Conservation (phyloP, 2,888 invertebrate genomes). For the Caenorhabditis macrosperma region DNA sequence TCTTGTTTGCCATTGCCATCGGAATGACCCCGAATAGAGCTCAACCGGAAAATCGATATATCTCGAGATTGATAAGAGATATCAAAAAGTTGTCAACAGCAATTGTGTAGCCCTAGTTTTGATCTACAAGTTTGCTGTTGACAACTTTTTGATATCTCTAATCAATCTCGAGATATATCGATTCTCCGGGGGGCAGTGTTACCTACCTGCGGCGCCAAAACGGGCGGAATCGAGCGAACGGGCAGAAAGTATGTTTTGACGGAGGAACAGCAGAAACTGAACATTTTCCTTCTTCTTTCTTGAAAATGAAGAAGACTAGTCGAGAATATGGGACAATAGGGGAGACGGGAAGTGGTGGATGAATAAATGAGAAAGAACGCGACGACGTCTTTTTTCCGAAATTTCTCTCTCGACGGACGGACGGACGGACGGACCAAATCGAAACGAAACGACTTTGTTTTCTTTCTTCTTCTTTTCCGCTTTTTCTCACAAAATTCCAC, state of each 20-base stretch:
- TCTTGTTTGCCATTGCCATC: too few relatives aligned
- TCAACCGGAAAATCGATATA: too few relatives aligned
- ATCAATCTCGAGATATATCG: too few relatives aligned
- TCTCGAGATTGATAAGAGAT: too few relatives aligned
- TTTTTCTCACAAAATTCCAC: background rate
- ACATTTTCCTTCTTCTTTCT: constrained; percentile 13
- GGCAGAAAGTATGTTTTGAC: constrained; percentile 36
- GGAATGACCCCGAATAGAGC: too few relatives aligned
- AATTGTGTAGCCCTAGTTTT: too few relatives aligned
- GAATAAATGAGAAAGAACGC: background rate
- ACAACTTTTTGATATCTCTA: too few relatives aligned
- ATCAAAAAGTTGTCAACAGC: too few relatives aligned
- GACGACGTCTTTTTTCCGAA: background rate
- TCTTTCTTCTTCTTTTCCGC: background rate
- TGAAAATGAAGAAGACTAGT: background rate
- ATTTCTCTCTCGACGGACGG: too few relatives aligned
- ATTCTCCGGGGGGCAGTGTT: too few relatives aligned
- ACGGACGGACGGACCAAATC: background rate
- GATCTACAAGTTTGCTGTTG: too few relatives aligned
- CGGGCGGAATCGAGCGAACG: constrained; percentile 4
- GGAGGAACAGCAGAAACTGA: constrained; percentile 35
- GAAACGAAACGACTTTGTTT: background rate
- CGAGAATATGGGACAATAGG: background rate
- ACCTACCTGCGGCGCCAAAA: background rate
- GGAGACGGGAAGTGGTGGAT: background rate